Base-by-base conservation (phyloP, 2,888 invertebrate genomes). In the Exocentrus adspersus region DNA sequence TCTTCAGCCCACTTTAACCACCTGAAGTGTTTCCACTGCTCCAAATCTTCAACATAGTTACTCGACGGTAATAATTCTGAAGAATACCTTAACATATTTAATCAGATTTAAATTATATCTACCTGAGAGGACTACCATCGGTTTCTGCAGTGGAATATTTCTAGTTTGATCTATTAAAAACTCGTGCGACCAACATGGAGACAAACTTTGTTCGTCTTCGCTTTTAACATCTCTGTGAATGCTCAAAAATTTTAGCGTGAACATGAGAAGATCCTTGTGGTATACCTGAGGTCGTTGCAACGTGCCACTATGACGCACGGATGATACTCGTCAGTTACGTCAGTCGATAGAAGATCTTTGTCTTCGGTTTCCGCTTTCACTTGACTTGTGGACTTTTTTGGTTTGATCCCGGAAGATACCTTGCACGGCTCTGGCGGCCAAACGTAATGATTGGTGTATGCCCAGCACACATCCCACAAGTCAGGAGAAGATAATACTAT, bases 1-100 rank as follows among this genome's bases (percentile, higher is more conserved):
- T 72, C 62, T 9, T 79, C 77, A 2, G 84, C 84, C 85, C 85
- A 85, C 32, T 79, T 77, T 43, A 83, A 60, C 83, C 84, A 85
- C 4, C 85, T 80, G 69, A 80, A 81, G 4, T 78, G 66, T 72
- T 85, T 84, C 85, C 85, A 85, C 21, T 74, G 71, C 7, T 80
- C 78, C 43, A 81, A 71, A 19, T 80, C 81, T 79, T 50, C 2
- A 32, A 56, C n/a, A n/a, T n/a, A n/a, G n/a, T n/a, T n/a, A n/a
- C n/a, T n/a, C n/a, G n/a, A n/a, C n/a, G n/a, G n/a, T n/a, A n/a
- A n/a, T n/a, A n/a, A n/a, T n/a, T n/a, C n/a, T n/a, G n/a, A n/a
- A n/a, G n/a, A n/a, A n/a, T n/a, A n/a, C n/a, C n/a, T n/a, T n/a
- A n/a, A n/a, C n/a, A n/a, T n/a, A n/a, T n/a, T n/a, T n/a, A n/a